Evolutionary conservation across 2,797 vertebrate genomes (phyloP), one percentile per base, ranked within the genome.

Genomic region (Pangasius macronema): DNA sequence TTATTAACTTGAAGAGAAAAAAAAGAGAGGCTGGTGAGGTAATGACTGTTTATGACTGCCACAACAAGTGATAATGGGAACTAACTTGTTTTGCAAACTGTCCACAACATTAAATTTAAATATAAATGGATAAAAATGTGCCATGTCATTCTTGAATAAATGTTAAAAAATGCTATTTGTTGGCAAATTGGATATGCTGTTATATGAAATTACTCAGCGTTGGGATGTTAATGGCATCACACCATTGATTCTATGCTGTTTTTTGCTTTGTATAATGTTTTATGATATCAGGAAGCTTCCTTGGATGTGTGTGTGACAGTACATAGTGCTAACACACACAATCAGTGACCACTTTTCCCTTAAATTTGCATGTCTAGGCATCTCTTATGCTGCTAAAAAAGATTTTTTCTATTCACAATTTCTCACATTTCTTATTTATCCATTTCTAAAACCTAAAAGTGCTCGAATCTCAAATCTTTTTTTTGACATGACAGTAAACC

Each of bases 401-500:
- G 49, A 30, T 9, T 51, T n/a, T 24, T 49, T 14, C 11, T 16
- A 51, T n/a, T 6, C 22, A 75, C 3, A 53, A 30, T n/a, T 51
- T 51, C 27, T 51, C 42, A 53, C 13, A 10, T 79, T 79, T n/a
- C 11, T 22, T 42, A 14, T n/a, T 14, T 36, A 0, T 42, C 33
- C 30, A 68, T 42, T 46, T 73, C 42, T 24, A 13, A 76, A 75
- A 33, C 53, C 53, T 57, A 24, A 59, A 81, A 75, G 39, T 84
- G 59, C 80, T 83, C n/a, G 84, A 76, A 85, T 82, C 67, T 82
- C 82, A 85, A 82, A 49, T 63, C n/a, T 1, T 76, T 76, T 73
- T 22, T 9, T 65, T 5, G 61, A 49, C n/a, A 39, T 80, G 65
- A 61, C 46, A 59, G 63, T 36, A 73, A 83, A 82, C 13, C 53